Percentiles rank a stretch among this genome's conserved stretches.
phyloP scores from a whole-genome alignment of 1,140 invertebrate species.

The Mya arenaria region DNA sequence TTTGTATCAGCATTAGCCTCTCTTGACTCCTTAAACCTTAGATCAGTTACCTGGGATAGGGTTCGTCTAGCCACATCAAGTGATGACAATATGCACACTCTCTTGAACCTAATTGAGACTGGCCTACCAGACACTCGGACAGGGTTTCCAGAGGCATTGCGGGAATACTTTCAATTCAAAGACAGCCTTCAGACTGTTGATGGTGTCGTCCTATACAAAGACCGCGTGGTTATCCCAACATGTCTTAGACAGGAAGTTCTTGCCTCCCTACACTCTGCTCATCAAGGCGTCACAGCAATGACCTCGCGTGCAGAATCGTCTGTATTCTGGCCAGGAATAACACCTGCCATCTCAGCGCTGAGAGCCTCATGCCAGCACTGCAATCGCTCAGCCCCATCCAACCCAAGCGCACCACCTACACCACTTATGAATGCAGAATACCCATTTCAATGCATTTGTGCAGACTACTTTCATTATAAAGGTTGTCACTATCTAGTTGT shows the following conservation, averaged over 20 bases:
- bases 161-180: constrained; percentile 55
- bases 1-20: not conserved
- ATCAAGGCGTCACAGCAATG: constrained; percentile 59
- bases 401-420: constrained; percentile 49
- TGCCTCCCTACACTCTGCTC: constrained; percentile 52
- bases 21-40: not conserved
- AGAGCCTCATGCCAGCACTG: constrained; percentile 36
- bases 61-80: constrained; percentile 40
- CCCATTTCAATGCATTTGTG: constrained; percentile 64
- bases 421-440: constrained; percentile 56
- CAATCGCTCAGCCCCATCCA: constrained; percentile 51
- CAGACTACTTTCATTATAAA: constrained; percentile 58
- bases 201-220: constrained; percentile 50
- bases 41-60: constrained; percentile 19
- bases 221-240: constrained; percentile 45
- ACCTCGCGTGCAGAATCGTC: constrained; percentile 51
- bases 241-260: constrained; percentile 16
- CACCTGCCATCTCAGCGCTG: constrained; percentile 30
- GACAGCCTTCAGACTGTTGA: constrained; percentile 52
- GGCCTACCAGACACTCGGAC: constrained; percentile 49
- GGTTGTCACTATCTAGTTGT: constrained; percentile 54
- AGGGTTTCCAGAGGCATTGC: constrained; percentile 46
- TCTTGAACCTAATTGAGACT: constrained; percentile 47
- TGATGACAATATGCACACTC: constrained; percentile 49
- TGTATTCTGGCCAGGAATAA: constrained; percentile 61